A percentile compares a stretch with the other conserved stretches of the same genome.
Conservation (phyloP, 2,888 invertebrate species). For the Cataglyphis cursor region DNA sequence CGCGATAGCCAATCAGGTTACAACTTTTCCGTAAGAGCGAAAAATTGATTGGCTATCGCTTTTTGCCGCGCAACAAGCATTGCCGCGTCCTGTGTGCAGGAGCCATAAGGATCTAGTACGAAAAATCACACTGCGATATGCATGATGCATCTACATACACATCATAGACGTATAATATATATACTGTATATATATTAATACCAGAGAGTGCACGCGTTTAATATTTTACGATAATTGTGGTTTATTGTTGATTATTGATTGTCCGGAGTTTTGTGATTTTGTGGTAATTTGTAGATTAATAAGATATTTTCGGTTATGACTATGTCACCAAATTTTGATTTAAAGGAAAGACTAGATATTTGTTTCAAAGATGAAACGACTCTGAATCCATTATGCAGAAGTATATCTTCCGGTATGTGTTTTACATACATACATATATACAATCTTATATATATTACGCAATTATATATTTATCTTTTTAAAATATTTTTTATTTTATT, state of each 20-base stretch:
- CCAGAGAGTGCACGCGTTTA: background rate
- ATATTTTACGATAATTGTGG: background rate
- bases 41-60: no score
- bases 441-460: background rate
- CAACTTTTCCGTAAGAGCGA: no score
- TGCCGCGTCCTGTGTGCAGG: no score
- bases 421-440: conserved; percentile 57
- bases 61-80: no score
- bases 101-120: no score
- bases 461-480: background rate
- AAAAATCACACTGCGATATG: no score
- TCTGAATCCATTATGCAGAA: conserved; percentile 86
- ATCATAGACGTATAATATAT: no score
- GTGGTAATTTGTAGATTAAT: conserved; percentile 7
- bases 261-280: background rate
- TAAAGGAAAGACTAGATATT: conserved; percentile 71
- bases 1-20: no score
- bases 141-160: no score
- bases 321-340: conserved; percentile 63
- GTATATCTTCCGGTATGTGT: conserved; percentile 87
- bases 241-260: background rate
- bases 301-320: conserved; percentile 68
- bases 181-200: no score
- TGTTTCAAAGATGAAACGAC: conserved; percentile 86
- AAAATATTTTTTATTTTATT: conserved; percentile 46